Conservation (phyloP, 2,797 vertebrate genomes). For the Myoxocephalus aenaeus region DNA sequence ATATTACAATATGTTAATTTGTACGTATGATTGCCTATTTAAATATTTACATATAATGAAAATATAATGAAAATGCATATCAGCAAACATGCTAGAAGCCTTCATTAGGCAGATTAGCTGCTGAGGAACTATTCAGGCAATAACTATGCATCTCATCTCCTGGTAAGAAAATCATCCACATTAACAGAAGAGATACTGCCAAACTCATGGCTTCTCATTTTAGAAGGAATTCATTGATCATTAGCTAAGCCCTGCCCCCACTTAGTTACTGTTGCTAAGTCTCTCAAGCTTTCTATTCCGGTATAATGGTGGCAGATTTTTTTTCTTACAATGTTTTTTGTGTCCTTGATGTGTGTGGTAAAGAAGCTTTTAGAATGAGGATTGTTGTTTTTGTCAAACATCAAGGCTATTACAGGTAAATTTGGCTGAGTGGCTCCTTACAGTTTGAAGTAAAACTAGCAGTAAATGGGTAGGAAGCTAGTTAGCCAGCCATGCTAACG, state of each 20-base stretch:
- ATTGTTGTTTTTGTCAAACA: not conserved
- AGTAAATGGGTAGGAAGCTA: not conserved
- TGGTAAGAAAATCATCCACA: not conserved
- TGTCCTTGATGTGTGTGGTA: not conserved
- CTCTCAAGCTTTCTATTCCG: not conserved
- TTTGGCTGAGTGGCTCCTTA: not conserved
- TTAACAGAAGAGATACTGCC: not conserved
- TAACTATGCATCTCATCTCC: not conserved
- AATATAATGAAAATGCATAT: not conserved
- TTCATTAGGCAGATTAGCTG: not conserved
- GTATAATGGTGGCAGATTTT: not conserved
- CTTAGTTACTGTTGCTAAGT: not conserved
- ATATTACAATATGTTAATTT: not conserved
- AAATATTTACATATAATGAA: not conserved
- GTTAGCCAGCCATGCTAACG: not conserved
- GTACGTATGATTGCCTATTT: not conserved
- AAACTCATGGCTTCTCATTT: slow-evolving; percentile 2
- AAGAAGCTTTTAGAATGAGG: not conserved
- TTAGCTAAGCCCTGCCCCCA: not conserved
- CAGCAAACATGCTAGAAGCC: not conserved
- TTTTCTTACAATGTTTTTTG: not conserved
- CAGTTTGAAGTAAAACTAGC: not conserved
- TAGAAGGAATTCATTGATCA: not conserved
- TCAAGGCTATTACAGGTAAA: not conserved
- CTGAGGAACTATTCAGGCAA: not conserved